Evolutionary conservation across 2,797 vertebrate genomes (phyloP).

Genomic region (Lepilemur ruficaudatus): DNA sequence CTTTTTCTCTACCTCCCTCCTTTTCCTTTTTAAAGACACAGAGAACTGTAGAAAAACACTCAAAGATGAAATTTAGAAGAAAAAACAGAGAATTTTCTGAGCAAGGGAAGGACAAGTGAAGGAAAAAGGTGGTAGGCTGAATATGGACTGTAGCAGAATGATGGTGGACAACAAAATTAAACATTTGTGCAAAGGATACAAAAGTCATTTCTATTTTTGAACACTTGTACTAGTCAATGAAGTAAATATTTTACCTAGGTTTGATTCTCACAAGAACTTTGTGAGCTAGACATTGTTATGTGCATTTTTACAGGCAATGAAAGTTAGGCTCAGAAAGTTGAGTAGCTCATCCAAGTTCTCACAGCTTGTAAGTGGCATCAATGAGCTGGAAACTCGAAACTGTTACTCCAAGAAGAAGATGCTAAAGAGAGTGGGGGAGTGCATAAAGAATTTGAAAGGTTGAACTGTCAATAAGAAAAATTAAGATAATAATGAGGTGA

Average conservation of each 20-base stretch:
- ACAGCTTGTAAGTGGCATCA: neutral
- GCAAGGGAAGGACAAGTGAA: neutral
- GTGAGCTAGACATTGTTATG: neutral
- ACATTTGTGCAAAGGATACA: neutral
- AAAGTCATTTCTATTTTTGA: neutral
- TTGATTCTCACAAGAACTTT: neutral
- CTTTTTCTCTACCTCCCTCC: neutral
- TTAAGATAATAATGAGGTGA: neutral
- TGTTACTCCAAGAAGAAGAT: neutral
- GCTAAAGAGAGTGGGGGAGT: neutral
- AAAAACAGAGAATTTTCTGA: neutral
- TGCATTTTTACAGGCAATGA: neutral
- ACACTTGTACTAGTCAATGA: neutral
- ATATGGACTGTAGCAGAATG: neutral
- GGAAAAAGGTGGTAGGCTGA: neutral
- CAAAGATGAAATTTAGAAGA: neutral
- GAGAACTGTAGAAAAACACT: neutral
- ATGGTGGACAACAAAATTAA: neutral
- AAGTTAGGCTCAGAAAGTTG: neutral
- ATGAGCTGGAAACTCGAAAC: neutral
- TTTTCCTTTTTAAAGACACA: neutral
- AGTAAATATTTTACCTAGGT: neutral
- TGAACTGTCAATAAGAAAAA: neutral
- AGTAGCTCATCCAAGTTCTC: neutral
- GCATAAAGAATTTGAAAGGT: neutral